Conservation (phyloP, 1,140 invertebrate genomes). For the Drosophila mayri region DNA sequence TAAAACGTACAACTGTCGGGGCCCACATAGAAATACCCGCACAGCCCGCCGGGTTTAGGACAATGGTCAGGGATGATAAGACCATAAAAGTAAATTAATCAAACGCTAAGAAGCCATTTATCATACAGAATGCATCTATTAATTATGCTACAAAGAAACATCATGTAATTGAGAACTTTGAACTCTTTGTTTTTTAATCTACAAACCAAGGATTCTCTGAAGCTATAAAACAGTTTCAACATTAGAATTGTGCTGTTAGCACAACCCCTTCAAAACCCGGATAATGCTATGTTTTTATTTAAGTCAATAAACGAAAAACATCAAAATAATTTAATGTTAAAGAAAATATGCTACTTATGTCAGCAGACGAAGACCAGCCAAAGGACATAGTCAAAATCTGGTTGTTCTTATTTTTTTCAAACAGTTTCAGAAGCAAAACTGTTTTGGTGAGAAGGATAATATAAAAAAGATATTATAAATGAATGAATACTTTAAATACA, state of each 20-base stretch:
- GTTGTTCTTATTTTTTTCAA: no score
- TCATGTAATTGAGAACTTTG: background rate
- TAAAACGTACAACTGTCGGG: background rate
- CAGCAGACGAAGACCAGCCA: background rate
- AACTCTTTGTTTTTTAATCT: background rate
- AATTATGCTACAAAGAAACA: slow-evolving; percentile 1
- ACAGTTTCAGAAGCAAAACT: no score
- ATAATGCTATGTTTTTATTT: no score
- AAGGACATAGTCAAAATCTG: background rate
- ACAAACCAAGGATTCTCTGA: background rate
- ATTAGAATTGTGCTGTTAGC: background rate
- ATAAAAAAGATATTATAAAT: no score
- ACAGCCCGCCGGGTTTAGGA: slow-evolving; percentile 14
- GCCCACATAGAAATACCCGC: background rate
- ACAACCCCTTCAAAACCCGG: no score
- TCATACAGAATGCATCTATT: background rate
- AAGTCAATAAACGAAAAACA: no score
- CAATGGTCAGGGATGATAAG: background rate
- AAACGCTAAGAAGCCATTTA: background rate
- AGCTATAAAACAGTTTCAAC: background rate
- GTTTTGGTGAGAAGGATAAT: no score
- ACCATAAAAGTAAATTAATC: slow-evolving; percentile 15
- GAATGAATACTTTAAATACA: no score
- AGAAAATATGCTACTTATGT: background rate
- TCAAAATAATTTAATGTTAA: background rate